phyloP scores from a whole-genome alignment of 2,888 invertebrate species.

The Rhagophthalmus giganteus region DNA sequence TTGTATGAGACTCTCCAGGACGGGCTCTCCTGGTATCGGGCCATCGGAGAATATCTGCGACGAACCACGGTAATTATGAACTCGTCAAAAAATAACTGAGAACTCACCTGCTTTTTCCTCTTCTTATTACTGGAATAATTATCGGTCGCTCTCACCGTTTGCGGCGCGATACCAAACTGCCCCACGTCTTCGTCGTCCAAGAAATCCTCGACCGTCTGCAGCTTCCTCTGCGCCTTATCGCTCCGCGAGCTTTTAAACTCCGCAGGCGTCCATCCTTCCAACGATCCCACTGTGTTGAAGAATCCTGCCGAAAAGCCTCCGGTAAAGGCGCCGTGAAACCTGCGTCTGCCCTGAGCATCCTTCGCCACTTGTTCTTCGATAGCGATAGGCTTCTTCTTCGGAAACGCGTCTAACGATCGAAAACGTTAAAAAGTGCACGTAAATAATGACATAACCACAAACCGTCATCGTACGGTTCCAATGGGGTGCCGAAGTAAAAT shows the following conservation, averaged over 20 bases:
- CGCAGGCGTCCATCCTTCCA: slow-evolving; percentile 92
- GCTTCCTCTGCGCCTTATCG: slow-evolving; percentile 63
- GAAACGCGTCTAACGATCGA: slow-evolving; percentile 67
- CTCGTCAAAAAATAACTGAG: neutral
- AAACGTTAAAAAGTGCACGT: neutral
- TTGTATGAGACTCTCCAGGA: slow-evolving; percentile 68
- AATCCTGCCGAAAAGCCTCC: slow-evolving; percentile 97
- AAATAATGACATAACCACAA: neutral
- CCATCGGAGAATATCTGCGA: slow-evolving; percentile 47
- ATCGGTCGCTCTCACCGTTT: slow-evolving; percentile 75
- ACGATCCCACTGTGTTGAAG: slow-evolving; percentile 93
- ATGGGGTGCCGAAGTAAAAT: neutral
- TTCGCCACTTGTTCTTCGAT: slow-evolving; percentile 87
- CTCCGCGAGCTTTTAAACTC: slow-evolving; percentile 86
- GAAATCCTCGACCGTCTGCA: slow-evolving; percentile 85
- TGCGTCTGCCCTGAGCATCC: slow-evolving; percentile 83
- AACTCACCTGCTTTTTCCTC: slow-evolving; percentile 46
- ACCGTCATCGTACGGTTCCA: slow-evolving; percentile 6
- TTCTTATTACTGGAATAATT: slow-evolving; percentile 67
- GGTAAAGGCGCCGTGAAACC: slow-evolving; percentile 99
- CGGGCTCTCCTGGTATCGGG: slow-evolving; percentile 67
- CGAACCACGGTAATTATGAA: neutral
- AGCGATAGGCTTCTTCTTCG: slow-evolving; percentile 76
- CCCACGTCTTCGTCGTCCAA: slow-evolving; percentile 98
- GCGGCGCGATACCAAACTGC: slow-evolving; percentile 94